Conservation (phyloP, 2,797 vertebrate species). For the Chaetophractus vellerosus region DNA sequence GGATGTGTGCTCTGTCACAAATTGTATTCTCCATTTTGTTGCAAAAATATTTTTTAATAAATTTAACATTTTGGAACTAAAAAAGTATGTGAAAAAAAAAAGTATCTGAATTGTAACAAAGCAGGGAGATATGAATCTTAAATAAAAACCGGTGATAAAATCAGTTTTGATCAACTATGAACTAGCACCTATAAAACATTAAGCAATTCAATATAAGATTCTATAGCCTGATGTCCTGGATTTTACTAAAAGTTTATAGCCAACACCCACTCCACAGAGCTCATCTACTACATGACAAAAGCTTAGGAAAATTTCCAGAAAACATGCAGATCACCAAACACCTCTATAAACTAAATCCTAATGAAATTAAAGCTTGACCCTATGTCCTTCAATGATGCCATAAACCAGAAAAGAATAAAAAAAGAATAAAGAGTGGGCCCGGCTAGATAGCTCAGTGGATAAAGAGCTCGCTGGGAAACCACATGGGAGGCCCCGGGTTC, state of each 20-base stretch:
- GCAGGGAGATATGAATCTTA: neutral
- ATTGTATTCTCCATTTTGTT: neutral
- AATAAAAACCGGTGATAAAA: neutral
- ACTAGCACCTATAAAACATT: neutral
- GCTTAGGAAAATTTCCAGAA: neutral
- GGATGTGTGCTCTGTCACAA: neutral
- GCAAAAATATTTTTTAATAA: neutral
- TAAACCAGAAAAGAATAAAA: neutral
- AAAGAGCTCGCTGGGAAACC: too few species aligned
- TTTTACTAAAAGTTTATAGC: neutral
- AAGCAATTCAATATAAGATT: neutral
- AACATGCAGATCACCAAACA: neutral
- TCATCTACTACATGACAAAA: neutral
- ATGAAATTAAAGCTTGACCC: too few species aligned
- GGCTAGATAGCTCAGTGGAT: too few species aligned
- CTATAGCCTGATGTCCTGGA: neutral
- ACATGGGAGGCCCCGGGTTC: too few species aligned
- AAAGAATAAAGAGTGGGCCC: neutral
- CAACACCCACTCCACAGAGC: neutral
- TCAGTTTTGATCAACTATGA: neutral
- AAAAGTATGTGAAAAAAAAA: too few species aligned
- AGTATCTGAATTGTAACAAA: neutral
- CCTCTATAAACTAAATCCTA: neutral
- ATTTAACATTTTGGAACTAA: neutral
- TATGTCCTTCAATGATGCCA: too few species aligned